A percentile compares a stretch with the other conserved stretches of the same genome.
Evolutionary conservation across 2,113 vertebrate species (phyloP).

Genomic region (Gallinago media): DNA sequence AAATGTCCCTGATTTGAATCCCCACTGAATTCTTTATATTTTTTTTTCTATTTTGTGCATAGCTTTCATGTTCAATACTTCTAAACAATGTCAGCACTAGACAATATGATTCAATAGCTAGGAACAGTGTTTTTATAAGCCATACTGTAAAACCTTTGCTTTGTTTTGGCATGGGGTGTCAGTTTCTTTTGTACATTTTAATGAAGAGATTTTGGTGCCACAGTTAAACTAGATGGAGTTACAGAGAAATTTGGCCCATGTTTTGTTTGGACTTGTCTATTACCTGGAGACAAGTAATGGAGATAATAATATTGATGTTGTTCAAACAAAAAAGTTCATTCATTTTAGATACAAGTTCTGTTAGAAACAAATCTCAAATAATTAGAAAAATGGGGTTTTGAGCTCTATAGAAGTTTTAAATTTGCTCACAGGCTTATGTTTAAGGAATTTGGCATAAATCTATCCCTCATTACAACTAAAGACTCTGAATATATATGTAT

Average conservation of each 20-base stretch:
- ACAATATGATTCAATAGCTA: neutral
- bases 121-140: neutral
- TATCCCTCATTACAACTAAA: neutral
- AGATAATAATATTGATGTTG: neutral
- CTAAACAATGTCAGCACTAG: neutral
- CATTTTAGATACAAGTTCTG: neutral
- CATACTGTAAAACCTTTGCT: neutral
- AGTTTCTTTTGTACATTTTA: neutral
- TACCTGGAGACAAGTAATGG: neutral
- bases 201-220: neutral
- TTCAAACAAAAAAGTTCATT: neutral
- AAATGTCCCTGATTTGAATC: neutral
- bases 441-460: neutral
- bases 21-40: fast-evolving
- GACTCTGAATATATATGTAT: neutral
- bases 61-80: neutral
- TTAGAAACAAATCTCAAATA: neutral
- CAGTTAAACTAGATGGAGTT: neutral
- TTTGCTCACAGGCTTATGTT: neutral
- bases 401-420: neutral
- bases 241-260: neutral
- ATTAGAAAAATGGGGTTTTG: neutral
- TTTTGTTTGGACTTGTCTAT: neutral
- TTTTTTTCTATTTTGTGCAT: neutral
- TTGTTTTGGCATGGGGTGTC: neutral